Conservation (phyloP, 2,113 vertebrate species). For the Bombycilla garrulus region DNA sequence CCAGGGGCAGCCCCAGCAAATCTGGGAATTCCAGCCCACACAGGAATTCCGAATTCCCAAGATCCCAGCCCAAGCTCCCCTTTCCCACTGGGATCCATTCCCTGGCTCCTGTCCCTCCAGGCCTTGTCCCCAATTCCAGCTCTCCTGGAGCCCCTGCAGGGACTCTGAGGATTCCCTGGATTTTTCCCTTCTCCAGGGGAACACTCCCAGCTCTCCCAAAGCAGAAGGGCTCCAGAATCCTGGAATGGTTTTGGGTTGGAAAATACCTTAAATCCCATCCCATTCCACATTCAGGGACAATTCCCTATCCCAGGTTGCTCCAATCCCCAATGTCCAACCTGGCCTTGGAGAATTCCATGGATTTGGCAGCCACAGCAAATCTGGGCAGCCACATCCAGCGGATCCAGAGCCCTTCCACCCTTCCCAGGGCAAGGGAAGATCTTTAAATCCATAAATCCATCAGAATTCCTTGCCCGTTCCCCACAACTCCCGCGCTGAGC, state of each 20-base stretch:
- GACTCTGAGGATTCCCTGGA: neutral
- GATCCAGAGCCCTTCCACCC: neutral
- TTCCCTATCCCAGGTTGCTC: rapidly evolving
- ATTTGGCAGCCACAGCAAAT: neutral
- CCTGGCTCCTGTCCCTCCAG: neutral
- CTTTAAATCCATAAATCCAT: neutral
- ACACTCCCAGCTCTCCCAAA: neutral
- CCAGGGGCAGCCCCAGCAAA: neutral
- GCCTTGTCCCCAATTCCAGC: neutral
- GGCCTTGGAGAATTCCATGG: neutral
- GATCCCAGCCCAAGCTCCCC: neutral
- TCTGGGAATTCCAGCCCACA: neutral
- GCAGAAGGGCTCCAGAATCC: neutral
- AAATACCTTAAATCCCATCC: neutral
- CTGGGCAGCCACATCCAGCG: rapidly evolving
- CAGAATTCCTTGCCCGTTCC: neutral
- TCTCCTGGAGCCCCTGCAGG: neutral
- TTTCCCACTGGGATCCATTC: neutral
- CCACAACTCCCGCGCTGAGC: rapidly evolving
- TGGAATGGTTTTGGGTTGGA: neutral
- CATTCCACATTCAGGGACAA: neutral
- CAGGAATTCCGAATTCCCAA: neutral
- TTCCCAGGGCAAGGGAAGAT: neutral
- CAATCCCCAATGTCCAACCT: rapidly evolving
- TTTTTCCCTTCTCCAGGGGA: neutral